Evolutionary conservation across 2,888 invertebrate species (phyloP), one percentile per base, ranked within the genome.

Genomic region (Folsomia candida): DNA sequence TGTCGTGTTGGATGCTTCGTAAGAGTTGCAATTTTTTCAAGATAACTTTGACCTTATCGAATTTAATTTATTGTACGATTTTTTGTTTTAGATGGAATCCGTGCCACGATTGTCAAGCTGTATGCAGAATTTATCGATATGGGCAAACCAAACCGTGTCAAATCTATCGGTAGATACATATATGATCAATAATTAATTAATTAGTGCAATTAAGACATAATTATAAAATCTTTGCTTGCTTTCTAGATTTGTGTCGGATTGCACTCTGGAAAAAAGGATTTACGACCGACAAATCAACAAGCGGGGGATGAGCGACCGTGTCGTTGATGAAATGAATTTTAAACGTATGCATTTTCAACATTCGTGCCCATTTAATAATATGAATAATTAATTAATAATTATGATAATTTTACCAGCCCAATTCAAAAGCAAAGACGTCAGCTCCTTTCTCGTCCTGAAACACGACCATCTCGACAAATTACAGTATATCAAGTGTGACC

Each of bases 221-320:
- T n/a, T n/a, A n/a, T n/a, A n/a, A n/a, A n/a, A n/a, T n/a, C n/a
- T n/a, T n/a, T n/a, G n/a, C n/a, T n/a, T n/a, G n/a, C n/a, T n/a
- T n/a, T n/a, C n/a, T n/a, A n/a, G n/a, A 54, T 88, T 99, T 72
- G 96, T 99, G 3, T 96, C 96, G 83, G 98, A 99, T 83, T 95
- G 94, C 83, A 96, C 95, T 79, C 86, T 99, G 77, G 99, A 99
- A 83, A 93, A 96, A 84, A 94, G 96, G 84, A 99, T 99, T 76
- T 99, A 98, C 83, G 98, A 99, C 82, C 86, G 99, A 28, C 99
- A 99, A 86, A 94, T 99, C 75, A 96, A 94, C 83, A 98, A 98
- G 82, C 96, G 97, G 84, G 97, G 97, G 71, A 96, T 98, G 92
- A 93, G 97, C 0, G 97, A 98, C 84, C 88, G 98, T 20, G 97